Evolutionary conservation across 2,888 invertebrate genomes (phyloP).

Genomic region (Deilephila porcellus): DNA sequence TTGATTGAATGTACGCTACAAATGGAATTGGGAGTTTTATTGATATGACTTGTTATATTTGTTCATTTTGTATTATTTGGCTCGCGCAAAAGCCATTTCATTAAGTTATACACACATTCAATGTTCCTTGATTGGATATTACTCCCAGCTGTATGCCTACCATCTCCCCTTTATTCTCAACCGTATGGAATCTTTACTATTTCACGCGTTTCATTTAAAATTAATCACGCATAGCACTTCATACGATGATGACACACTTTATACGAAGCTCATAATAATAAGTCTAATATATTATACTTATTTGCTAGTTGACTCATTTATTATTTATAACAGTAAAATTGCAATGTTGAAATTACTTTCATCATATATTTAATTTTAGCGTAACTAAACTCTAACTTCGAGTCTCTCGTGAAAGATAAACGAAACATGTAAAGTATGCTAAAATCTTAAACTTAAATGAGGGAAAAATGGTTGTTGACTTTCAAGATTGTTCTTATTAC

Average conservation of each 20-base stretch:
- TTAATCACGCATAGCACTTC: not conserved
- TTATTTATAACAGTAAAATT: no score
- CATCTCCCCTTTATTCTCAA: not conserved
- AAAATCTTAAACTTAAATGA: not conserved
- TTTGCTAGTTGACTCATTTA: no score
- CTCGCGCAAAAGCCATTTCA: conserved; percentile 18
- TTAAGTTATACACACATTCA: conserved; percentile 24
- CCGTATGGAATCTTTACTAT: not conserved
- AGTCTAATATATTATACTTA: no score
- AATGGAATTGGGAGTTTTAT: conserved; percentile 44
- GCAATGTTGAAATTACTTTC: no score
- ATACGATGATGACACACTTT: no score
- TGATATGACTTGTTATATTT: conserved; percentile 37
- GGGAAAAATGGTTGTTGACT: not conserved
- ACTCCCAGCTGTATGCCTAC: not conserved
- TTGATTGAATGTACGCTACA: conserved; percentile 39
- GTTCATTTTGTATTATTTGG: conserved; percentile 26
- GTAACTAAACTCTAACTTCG: not conserved
- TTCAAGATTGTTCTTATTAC: not conserved
- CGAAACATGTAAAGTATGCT: not conserved
- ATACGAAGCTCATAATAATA: no score
- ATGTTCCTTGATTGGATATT: conserved; percentile 19
- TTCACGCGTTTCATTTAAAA: not conserved
- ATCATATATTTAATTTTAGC: not conserved
- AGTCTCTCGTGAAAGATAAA: not conserved